Evolutionary conservation across 2,888 invertebrate genomes (phyloP).

Genomic region (Amphimallon solstitiale): DNA sequence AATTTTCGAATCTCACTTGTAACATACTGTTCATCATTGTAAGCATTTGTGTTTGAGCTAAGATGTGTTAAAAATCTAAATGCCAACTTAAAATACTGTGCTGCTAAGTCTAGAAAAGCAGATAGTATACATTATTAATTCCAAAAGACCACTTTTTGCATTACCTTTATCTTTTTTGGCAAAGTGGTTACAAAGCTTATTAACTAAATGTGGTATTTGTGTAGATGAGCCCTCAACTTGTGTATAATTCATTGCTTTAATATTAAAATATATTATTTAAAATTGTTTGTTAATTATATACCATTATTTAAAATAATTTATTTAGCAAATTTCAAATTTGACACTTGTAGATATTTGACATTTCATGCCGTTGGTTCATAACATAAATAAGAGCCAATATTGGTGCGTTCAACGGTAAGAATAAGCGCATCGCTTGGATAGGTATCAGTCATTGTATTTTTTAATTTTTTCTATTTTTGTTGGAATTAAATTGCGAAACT

Average conservation of each 20-base stretch:
- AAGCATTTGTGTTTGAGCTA: conserved; percentile 50
- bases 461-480: no score
- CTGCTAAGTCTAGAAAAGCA: conserved; percentile 51
- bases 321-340: not conserved
- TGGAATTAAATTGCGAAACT: no score
- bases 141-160: not conserved
- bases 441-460: no score
- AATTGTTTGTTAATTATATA: conserved; percentile 22
- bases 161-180: conserved; percentile 54
- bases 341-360: no score
- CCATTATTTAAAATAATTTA: not conserved
- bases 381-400: no score
- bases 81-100: conserved; percentile 52
- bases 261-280: not conserved
- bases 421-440: no score
- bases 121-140: not conserved
- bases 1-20: conserved; percentile 46
- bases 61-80: conserved; percentile 51
- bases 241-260: conserved; percentile 46
- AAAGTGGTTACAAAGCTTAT: conserved; percentile 57
- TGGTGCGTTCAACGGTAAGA: no score
- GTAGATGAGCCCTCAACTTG: conserved; percentile 39
- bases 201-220: conserved; percentile 45
- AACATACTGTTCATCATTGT: conserved; percentile 53
- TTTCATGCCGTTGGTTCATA: no score